Evolutionary conservation across 2,888 invertebrate genomes (phyloP).

Genomic region (Lithodes maja): DNA sequence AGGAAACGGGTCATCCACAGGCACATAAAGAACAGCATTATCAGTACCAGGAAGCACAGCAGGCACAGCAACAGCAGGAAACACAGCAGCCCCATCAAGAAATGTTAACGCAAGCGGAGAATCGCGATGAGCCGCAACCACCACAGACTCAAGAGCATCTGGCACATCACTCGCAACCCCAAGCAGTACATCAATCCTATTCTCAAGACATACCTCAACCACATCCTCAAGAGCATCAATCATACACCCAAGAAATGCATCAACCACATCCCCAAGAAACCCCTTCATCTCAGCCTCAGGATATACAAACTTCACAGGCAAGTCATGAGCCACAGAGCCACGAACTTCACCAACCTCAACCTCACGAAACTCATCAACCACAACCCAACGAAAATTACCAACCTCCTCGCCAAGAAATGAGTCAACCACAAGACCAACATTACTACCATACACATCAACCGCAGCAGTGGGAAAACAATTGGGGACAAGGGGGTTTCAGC

Average conservation of each 20-base stretch:
- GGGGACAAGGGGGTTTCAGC: neutral
- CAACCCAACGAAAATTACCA: too few species aligned
- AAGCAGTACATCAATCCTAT: too few species aligned
- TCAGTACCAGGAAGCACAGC: neutral
- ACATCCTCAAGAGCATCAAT: neutral
- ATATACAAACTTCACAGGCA: too few species aligned
- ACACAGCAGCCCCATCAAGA: neutral
- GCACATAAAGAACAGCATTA: neutral
- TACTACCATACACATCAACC: neutral
- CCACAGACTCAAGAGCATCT: neutral
- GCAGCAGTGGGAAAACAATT: constrained; percentile 43
- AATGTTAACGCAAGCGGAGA: neutral
- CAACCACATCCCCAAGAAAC: neutral
- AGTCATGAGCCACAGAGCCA: too few species aligned
- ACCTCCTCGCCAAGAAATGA: neutral
- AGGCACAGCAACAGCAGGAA: neutral
- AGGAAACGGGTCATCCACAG: neutral
- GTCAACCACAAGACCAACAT: neutral
- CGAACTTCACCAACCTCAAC: too few species aligned
- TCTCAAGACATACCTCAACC: neutral
- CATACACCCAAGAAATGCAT: neutral
- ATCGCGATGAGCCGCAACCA: neutral
- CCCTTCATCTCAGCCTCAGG: too few species aligned
- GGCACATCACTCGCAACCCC: too few species aligned
- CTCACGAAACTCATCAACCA: neutral